Evolutionary conservation across 2,113 vertebrate species (phyloP), one percentile per base, ranked within the genome.

Genomic region (Psittacus erithacus): DNA sequence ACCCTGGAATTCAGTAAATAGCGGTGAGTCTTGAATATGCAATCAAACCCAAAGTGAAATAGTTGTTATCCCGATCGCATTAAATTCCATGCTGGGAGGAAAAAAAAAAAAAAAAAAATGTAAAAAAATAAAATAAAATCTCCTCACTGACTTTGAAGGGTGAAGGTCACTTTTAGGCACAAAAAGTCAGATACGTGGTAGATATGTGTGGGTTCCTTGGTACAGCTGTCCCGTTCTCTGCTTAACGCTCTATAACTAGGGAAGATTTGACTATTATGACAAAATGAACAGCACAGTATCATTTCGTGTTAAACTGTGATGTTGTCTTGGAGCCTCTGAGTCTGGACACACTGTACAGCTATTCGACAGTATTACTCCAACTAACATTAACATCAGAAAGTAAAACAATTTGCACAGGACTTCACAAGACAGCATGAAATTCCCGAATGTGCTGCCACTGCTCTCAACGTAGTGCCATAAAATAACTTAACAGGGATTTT

Each of bases 401-500:
- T 86, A 69, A 92, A 96, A 95, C 69, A 73, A 97, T 98, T 97
- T 98, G 75, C 93, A 96, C 81, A 95, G 94, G 96, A 96, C 93
- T 98, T 99, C 93, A 86, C 96, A 88, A 33, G 81, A 88, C 57
- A 88, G 91, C 43, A 92, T 12, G 39, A 98, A 97, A 99, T 99
- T 99, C 98, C 95, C 85, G 97, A 98, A 91, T 41, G 17, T 77
- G 53, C 82, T 95, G 96, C 57, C 83, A 94, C 74, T 96, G 96
- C 95, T 98, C 95, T 95, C 98, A 90, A 98, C 97, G 98, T 82
- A 98, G 96, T 97, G 97, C 79, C 63, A 98, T 97, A 98, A 98
- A 98, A 98, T 97, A 98, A 98, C 97, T 98, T 98, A 98, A 98
- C 96, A 98, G 97, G 97, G 97, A 98, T 98, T 98, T 99, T 98